These are phyloP conservation scores for Caiman crocodilus DNA, from an alignment of 2,797 vertebrate genomes.

Conservation along the genomic window DNA sequence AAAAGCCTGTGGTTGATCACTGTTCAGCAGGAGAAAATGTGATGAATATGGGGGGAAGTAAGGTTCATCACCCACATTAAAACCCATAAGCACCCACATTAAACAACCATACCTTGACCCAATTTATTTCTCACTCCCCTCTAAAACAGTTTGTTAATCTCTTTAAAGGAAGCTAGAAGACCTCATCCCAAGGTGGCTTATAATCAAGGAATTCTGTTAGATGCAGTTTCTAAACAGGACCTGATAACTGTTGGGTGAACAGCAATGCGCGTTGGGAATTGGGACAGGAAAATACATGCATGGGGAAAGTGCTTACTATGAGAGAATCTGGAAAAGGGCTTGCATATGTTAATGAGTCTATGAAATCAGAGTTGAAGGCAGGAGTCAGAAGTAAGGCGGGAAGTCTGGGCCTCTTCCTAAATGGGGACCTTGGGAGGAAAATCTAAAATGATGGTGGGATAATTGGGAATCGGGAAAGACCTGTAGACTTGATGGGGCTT, in stretches of 20 bases:
- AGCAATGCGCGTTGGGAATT: background rate
- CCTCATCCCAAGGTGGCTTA: background rate
- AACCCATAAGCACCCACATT: background rate
- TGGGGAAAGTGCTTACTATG: background rate
- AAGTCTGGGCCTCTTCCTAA: background rate
- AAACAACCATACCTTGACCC: background rate
- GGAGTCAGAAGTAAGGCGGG: too few species aligned
- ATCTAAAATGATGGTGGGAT: rapidly evolving
- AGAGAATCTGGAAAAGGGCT: background rate
- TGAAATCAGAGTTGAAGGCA: too few species aligned
- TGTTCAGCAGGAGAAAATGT: background rate
- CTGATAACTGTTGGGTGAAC: background rate
- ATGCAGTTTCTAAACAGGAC: background rate
- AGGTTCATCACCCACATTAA: background rate
- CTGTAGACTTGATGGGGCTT: background rate
- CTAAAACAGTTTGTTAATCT: background rate
- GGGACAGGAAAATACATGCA: background rate
- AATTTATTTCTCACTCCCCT: background rate
- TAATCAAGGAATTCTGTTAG: background rate
- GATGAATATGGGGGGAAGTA: background rate
- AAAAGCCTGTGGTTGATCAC: rapidly evolving
- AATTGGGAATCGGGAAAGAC: background rate
- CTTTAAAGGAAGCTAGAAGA: background rate
- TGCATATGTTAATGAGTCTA: background rate
- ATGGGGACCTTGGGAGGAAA: background rate